Base-by-base conservation (phyloP, 2,888 invertebrate species). In the Ophion costatus region DNA sequence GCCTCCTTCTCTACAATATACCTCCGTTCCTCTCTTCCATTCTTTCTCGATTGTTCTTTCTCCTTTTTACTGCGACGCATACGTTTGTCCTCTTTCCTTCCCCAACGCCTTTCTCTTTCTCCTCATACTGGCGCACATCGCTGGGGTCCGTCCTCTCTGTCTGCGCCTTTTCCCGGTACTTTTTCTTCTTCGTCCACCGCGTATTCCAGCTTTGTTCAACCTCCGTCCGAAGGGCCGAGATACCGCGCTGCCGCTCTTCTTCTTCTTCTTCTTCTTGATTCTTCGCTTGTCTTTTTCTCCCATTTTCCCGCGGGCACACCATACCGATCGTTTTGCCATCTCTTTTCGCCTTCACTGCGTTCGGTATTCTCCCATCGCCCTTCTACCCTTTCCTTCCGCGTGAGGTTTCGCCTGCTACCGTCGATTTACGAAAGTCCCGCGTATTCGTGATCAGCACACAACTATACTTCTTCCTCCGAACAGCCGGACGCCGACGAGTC, bases 1-100 rank as follows among this genome's bases (percentile, higher is more conserved):
- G 87, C 89, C 90, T 91, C 90, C 91, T 89, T 89, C 91, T 89
- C 89, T 84, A 66, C 79, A 14, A 86, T 88, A 86, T 76, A 81
- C 81, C 69, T 86, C 81, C 76, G 82, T 83, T 84, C 85, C 81
- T 73, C 83, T 70, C 80, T 73, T 79, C 70, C 79, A 86, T 82
- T 81, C 81, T 77, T 73, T 71, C 73, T 57, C 80, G 80, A 84
- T 82, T 82, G 82, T 81, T 82, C 38, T 64, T 75, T 80, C 80
- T 80, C 77, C 70, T 80, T 85, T 71, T 20, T 33, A 38, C 17
- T 63, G 56, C 61, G 59, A 38, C 42, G 20, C 29, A 29, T 77
- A 71, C 42, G 33, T 70, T 56, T 59, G 29, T 77, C 78, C 59
- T 76, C 76, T 66, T 80, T n/a, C 14, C 45, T 80, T 73, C 3